Base-by-base conservation (phyloP, 1,140 invertebrate genomes). In the Temnothorax nylanderi region DNA sequence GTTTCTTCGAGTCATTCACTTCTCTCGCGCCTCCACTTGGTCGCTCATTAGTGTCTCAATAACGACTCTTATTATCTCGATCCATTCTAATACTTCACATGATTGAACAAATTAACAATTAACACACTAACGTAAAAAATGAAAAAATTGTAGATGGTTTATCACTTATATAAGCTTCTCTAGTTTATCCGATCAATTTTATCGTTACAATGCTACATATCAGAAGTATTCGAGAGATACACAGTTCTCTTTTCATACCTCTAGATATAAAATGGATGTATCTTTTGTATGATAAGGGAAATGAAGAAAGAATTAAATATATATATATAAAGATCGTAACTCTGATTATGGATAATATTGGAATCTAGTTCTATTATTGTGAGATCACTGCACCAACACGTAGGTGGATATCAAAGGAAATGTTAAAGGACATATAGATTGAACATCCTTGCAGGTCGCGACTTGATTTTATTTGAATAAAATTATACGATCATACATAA, bases 1-100 rank as follows among this genome's bases (percentile, higher is more conserved):
- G 47, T 69, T 82, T 18, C 69, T 60, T 7, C 69, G 18, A 75
- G 56, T 84, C 80, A 84, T 84, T 84, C 80, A 84, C 67, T 82
- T 2, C 26, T 74, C 21, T 74, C 21, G 11, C 67, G 18, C 21
- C n/a, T 21, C 76, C 76, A 34, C 80, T 60, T 26, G 62, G 32
- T 69, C 18, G 69, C 69, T 84, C 69, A 74, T 84, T 84, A 84
- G 47, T 44, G 56, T 75, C 54, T 26, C 41, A 56, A 74, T 56
- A 18, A 11, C 10, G 62, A 51, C 34, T 37, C 41, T 49, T 47
- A 32, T 74, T 84, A 75, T 47, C 54, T 51, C 54, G 51, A 65
- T 71, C 47, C 37, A 37, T 18, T 75, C 21, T 56, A 56, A 41
- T 41, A 37, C 34, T 44, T 13, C 37, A 18, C 26, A 26, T 75